phyloP scores from a whole-genome alignment of 2,113 vertebrate genomes.

The Fregetta grallaria region DNA sequence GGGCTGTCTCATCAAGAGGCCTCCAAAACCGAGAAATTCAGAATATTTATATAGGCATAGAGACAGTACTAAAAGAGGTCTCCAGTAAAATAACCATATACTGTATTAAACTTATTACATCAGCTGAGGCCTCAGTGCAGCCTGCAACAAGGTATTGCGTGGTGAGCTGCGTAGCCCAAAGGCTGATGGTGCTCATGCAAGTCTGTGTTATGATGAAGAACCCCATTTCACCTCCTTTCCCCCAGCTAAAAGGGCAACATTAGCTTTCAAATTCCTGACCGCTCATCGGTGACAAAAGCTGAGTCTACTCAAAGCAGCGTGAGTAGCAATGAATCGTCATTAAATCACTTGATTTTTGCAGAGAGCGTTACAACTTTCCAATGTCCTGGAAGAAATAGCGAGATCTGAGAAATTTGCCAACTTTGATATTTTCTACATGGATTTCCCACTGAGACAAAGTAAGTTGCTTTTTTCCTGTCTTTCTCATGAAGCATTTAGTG shows the following conservation, averaged over 20 bases:
- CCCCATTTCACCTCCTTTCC: neutral
- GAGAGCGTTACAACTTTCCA: slow-evolving; percentile 78
- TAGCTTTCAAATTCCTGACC: neutral
- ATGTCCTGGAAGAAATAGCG: slow-evolving; percentile 67
- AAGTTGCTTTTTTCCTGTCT: slow-evolving; percentile 35
- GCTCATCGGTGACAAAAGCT: neutral
- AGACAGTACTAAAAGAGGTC: neutral
- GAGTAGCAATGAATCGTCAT: neutral
- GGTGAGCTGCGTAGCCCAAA: neutral
- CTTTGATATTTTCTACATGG: slow-evolving; percentile 75
- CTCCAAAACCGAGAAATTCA: neutral
- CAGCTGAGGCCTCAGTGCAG: neutral
- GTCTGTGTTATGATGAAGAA: neutral
- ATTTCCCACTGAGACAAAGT: slow-evolving; percentile 75
- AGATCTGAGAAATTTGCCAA: slow-evolving; percentile 64
- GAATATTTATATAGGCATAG: neutral
- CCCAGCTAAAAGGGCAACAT: neutral
- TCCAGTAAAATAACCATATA: neutral
- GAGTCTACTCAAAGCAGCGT: neutral
- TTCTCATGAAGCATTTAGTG: neutral
- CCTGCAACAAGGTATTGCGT: neutral
- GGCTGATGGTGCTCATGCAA: neutral
- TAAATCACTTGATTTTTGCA: neutral
- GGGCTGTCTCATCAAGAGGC: neutral
- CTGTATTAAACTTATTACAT: neutral